Percentiles rank a stretch among this genome's conserved stretches.
phyloP scores from a whole-genome alignment of 1,140 invertebrate genomes.

The Cydia pomonella region DNA sequence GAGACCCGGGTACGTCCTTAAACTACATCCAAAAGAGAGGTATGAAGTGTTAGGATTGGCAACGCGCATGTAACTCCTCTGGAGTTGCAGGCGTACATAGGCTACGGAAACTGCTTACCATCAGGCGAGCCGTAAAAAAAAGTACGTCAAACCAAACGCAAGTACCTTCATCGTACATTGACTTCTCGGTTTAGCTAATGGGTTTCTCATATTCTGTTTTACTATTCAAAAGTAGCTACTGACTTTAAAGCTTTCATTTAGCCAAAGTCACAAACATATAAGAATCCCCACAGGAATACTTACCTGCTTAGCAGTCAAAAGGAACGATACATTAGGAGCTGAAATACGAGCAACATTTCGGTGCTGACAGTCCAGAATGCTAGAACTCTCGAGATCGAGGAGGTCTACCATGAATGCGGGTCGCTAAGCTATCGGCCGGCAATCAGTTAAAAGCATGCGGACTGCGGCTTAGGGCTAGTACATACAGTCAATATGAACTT shows the following conservation, averaged over 20 bases:
- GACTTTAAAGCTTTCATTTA: background rate
- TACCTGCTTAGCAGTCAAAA: constrained; percentile 12
- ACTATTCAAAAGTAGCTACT: no score
- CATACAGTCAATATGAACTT: background rate
- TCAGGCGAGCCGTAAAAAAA: no score
- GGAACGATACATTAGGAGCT: background rate
- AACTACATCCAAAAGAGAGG: no score
- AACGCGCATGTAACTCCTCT: no score
- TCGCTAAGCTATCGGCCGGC: constrained; percentile 25
- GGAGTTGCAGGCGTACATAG: no score
- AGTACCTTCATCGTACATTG: no score
- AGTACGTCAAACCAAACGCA: no score
- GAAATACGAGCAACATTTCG: constrained; percentile 3
- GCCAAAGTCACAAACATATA: background rate
- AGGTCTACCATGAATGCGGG: constrained; percentile 10
- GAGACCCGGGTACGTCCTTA: no score
- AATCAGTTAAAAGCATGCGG: constrained; percentile 28
- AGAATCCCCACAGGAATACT: background rate
- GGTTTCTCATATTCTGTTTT: no score
- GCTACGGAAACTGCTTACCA: no score
- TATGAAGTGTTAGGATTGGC: no score
- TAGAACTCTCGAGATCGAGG: background rate
- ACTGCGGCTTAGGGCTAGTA: constrained; percentile 15
- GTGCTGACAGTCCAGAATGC: background rate
- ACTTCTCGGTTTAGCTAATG: no score